Evolutionary conservation across 2,113 vertebrate species (phyloP).

Genomic region (Scomber colias): DNA sequence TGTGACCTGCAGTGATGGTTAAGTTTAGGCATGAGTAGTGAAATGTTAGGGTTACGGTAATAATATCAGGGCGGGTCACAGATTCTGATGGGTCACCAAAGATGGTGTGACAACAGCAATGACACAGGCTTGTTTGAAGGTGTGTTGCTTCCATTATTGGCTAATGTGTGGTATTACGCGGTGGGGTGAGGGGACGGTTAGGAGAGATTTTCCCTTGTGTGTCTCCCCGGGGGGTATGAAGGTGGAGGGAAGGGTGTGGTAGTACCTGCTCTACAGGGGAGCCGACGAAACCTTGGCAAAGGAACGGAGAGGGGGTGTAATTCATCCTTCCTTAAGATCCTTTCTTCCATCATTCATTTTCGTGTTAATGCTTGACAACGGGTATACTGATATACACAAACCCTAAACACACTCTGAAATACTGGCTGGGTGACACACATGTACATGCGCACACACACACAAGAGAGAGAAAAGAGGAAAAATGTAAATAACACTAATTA

Average conservation of each 20-base stretch:
- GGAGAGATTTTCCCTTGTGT: constrained; percentile 54
- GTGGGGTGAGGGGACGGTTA: constrained; percentile 33
- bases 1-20: too few relatives aligned
- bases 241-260: constrained; percentile 54
- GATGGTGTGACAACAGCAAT: not conserved
- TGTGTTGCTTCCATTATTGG: constrained; percentile 53
- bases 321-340: constrained; percentile 33
- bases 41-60: too few relatives aligned
- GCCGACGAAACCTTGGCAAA: constrained; percentile 53
- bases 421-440: constrained; percentile 15
- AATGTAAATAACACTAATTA: constrained; percentile 80
- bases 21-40: too few relatives aligned
- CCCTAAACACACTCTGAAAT: constrained; percentile 52
- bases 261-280: constrained; percentile 57
- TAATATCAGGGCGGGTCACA: too few relatives aligned
- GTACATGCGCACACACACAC: constrained; percentile 4
- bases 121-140: constrained; percentile 53
- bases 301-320: constrained; percentile 27
- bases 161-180: constrained; percentile 25
- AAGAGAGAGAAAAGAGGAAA: constrained; percentile 49
- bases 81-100: too few relatives aligned
- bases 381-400: constrained; percentile 70
- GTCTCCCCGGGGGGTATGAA: constrained; percentile 51
- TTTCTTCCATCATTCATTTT: constrained; percentile 59
- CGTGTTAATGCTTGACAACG: constrained; percentile 74